A percentile compares a stretch with the other conserved stretches of the same genome.
These are phyloP conservation scores for Amphiura filiformis DNA, from an alignment of 35 echinoderm and acorn worm species.

Conservation along the genomic window DNA sequence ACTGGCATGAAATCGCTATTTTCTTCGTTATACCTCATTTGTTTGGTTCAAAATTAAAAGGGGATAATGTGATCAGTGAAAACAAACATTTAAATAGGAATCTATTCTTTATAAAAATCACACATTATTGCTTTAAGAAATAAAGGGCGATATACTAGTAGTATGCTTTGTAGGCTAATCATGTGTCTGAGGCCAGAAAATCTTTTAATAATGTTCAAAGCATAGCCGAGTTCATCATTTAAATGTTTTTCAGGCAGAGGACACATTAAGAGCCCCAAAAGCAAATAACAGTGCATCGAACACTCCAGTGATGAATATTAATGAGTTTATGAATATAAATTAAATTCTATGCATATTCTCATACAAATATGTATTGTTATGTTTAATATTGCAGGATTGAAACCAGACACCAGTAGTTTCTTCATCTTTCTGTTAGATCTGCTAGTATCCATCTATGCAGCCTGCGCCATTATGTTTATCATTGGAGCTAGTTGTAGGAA, in stretches of 20 bases:
- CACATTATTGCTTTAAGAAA: too few species aligned
- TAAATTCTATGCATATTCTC: background rate
- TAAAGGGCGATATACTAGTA: too few species aligned
- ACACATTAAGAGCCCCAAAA: background rate
- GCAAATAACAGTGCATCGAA: too few species aligned
- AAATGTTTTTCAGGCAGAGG: background rate
- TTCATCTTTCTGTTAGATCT: conserved; percentile 77
- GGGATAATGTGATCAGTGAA: too few species aligned
- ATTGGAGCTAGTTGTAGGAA: conserved; percentile 24
- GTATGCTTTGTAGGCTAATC: too few species aligned
- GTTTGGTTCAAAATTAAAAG: too few species aligned
- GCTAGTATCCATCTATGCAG: conserved; percentile 50
- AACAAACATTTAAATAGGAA: too few species aligned
- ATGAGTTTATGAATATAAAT: background rate
- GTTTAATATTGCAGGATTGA: conserved; percentile 58
- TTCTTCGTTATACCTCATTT: too few species aligned
- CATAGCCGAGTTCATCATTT: background rate
- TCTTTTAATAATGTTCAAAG: background rate
- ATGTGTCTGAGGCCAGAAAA: too few species aligned
- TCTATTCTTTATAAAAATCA: too few species aligned
- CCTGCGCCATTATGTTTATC: conserved; percentile 57
- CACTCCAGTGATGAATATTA: background rate
- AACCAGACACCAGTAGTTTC: conserved; percentile 26
- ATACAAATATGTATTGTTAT: background rate
- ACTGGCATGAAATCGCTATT: too few species aligned